Percentiles rank a stretch among this genome's conserved stretches.
These are phyloP conservation scores for Lithophane semibrunnea DNA, from an alignment of 2,888 invertebrate genomes.

Conservation along the genomic window DNA sequence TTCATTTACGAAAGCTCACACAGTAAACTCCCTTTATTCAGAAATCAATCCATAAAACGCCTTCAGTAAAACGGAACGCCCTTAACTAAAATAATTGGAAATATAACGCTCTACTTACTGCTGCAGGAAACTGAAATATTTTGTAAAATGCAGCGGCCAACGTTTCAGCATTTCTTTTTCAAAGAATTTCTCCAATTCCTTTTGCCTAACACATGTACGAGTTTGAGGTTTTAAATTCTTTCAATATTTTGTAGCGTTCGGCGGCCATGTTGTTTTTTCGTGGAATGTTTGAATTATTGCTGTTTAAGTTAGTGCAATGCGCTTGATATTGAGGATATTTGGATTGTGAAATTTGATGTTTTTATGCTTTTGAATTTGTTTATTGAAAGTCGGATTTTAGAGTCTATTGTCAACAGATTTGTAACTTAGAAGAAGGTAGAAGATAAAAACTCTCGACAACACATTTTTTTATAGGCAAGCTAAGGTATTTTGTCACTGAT, in stretches of 20 bases:
- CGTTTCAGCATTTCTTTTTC: conserved; percentile 45
- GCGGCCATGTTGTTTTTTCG: conserved; percentile 1
- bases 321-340: conserved; percentile 3
- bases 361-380: conserved; percentile 1
- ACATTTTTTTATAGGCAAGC: background rate
- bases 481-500: background rate
- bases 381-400: background rate
- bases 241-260: conserved; percentile 44
- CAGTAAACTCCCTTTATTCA: background rate
- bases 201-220: conserved; percentile 38
- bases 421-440: background rate
- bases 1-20: background rate
- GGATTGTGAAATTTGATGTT: background rate
- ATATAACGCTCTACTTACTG: conserved; percentile 10
- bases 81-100: conserved; percentile 37
- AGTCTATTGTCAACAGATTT: background rate
- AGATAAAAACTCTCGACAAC: background rate
- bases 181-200: conserved; percentile 30
- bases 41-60: background rate
- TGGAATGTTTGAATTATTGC: conserved; percentile 27
- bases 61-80: conserved; percentile 1
- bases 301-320: conserved; percentile 30
- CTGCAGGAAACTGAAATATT: conserved; percentile 35
- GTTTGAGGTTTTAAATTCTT: conserved; percentile 50
- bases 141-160: conserved; percentile 38